Evolutionary conservation across 2,888 invertebrate species (phyloP).

Genomic region (Trissolcus brochymenae): DNA sequence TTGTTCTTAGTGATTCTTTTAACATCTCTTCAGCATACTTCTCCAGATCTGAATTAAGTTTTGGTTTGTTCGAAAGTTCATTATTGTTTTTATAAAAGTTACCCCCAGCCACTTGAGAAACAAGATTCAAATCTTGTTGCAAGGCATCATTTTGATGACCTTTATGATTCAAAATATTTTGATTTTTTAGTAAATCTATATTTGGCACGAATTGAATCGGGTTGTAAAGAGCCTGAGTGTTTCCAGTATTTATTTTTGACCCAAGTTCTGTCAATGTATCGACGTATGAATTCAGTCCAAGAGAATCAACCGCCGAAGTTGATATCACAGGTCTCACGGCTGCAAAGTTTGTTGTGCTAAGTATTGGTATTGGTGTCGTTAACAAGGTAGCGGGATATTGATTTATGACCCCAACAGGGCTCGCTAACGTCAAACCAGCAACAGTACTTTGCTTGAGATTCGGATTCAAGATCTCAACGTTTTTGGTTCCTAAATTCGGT

Average conservation of each 20-base stretch:
- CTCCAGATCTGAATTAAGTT: conserved; percentile 68
- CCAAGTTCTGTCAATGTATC: conserved; percentile 68
- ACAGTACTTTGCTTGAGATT: conserved; percentile 67
- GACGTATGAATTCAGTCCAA: conserved; percentile 64
- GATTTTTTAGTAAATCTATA: conserved; percentile 69
- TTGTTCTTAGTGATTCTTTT: conserved; percentile 73
- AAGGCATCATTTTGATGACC: conserved; percentile 60
- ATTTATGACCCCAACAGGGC: conserved; percentile 63
- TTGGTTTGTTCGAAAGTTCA: conserved; percentile 68
- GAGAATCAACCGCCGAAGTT: conserved; percentile 58
- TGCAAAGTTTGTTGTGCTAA: conserved; percentile 67
- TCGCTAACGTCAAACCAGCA: conserved; percentile 60
- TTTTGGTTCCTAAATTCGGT: conserved; percentile 68
- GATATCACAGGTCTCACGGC: conserved; percentile 62
- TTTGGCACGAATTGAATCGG: conserved; percentile 74
- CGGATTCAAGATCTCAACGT: conserved; percentile 73
- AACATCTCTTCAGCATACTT: conserved; percentile 75
- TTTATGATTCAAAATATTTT: conserved; percentile 68
- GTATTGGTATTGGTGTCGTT: conserved; percentile 72
- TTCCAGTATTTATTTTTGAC: conserved; percentile 59
- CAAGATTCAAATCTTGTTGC: conserved; percentile 69
- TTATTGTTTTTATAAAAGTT: conserved; percentile 68
- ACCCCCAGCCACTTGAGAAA: conserved; percentile 70
- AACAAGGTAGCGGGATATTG: conserved; percentile 68
- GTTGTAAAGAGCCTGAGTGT: conserved; percentile 66